Conservation (phyloP, 2,888 invertebrate genomes). For the Acleris sparsana region DNA sequence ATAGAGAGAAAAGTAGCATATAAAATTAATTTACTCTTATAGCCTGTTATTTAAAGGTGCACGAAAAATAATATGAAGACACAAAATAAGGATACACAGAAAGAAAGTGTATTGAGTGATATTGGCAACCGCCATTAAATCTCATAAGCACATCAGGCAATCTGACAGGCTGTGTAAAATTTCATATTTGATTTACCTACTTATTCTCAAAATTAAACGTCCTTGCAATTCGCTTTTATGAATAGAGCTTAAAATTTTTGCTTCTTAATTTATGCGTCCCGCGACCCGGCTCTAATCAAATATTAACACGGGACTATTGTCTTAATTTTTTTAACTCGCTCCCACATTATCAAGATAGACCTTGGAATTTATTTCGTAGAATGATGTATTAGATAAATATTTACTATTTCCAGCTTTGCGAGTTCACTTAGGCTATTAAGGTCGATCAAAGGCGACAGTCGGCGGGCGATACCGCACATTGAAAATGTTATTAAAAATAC, state of each 20-base stretch:
- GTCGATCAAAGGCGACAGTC: conserved; percentile 20
- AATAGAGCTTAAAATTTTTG: conserved; percentile 18
- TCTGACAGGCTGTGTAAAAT: too few species aligned
- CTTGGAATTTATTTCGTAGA: conserved; percentile 1
- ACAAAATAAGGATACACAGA: too few species aligned
- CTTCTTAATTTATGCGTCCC: conserved; percentile 34
- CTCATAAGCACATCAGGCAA: too few species aligned
- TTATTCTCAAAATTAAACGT: conserved; percentile 7
- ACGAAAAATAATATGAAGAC: too few species aligned
- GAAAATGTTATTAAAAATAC: conserved; percentile 59
- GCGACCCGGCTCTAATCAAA: conserved; percentile 31
- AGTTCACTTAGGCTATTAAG: conserved; percentile 28
- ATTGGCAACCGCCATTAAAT: too few species aligned
- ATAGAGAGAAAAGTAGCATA: too few species aligned
- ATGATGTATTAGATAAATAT: conserved; percentile 9
- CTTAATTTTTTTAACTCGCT: conserved; percentile 27
- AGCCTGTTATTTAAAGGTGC: too few species aligned
- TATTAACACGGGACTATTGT: conserved; percentile 34
- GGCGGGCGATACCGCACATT: conserved; percentile 44
- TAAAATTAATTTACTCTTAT: too few species aligned
- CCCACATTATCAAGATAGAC: conserved; percentile 8
- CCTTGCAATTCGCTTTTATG: conserved; percentile 18
- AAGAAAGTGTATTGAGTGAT: too few species aligned
- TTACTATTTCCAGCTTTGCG: background rate
- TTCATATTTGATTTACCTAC: too few species aligned